Evolutionary conservation across 1,140 invertebrate species (phyloP).

Genomic region (Penaeus japonicus): DNA sequence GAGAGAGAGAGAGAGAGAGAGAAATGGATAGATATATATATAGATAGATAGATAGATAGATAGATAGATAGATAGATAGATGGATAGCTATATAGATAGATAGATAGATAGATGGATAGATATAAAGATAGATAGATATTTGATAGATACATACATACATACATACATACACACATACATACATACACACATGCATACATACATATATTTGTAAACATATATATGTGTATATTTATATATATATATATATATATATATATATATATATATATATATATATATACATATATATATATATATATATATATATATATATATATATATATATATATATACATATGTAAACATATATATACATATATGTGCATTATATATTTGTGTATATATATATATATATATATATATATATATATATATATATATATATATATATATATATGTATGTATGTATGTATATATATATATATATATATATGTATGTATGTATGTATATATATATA

Average conservation of each 20-base stretch:
- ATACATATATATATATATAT: background rate
- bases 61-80: no score
- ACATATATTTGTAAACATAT: background rate
- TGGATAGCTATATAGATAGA: background rate
- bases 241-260: background rate
- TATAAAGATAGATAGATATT: background rate
- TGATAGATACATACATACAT: background rate
- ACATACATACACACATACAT: background rate
- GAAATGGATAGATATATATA: background rate
- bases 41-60: slow-evolving; percentile 6
- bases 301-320: background rate
- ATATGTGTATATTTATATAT: background rate
- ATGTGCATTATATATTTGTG: background rate
- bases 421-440: slow-evolving; percentile 8
- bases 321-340: background rate
- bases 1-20: background rate
- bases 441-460: background rate
- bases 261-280: background rate
- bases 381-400: background rate
- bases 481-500: background rate
- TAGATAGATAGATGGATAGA: background rate
- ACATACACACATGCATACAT: background rate
- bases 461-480: background rate
- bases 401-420: background rate
- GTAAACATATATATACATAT: background rate